Conservation (phyloP, 30 jellyfish, hydroid and myxozoan species). For the Aurelia aurita region DNA sequence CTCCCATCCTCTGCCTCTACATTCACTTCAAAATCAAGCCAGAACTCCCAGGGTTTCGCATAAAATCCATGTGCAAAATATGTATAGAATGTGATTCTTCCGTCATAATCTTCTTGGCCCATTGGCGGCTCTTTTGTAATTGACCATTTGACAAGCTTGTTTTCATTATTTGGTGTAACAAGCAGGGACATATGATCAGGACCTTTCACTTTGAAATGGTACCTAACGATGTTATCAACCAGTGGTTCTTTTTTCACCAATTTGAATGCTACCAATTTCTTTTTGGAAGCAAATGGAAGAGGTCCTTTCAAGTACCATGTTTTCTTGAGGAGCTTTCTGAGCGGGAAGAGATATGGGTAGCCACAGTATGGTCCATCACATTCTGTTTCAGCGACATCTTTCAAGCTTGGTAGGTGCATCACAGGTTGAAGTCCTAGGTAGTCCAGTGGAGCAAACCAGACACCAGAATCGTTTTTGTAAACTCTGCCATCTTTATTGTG, state of each 20-base stretch:
- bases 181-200: constrained; percentile 89
- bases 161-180: constrained; percentile 61
- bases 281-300: constrained; percentile 33
- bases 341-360: constrained; percentile 82
- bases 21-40: constrained; percentile 88
- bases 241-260: constrained; percentile 28
- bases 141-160: constrained; percentile 79
- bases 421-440: constrained; percentile 78
- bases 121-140: constrained; percentile 66
- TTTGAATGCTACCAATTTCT: constrained; percentile 44
- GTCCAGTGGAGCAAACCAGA: constrained; percentile 95
- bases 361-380: constrained; percentile 96
- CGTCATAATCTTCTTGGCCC: constrained; percentile 67
- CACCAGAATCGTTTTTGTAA: constrained; percentile 87
- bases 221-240: constrained; percentile 18
- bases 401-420: constrained; percentile 56
- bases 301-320: constrained; percentile 75
- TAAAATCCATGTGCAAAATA: constrained; percentile 83
- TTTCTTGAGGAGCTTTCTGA: constrained; percentile 59
- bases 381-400: constrained; percentile 54
- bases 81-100: constrained; percentile 66
- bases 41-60: constrained; percentile 89
- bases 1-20: constrained; percentile 32
- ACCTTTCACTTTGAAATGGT: constrained; percentile 57
- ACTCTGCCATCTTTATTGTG: constrained; percentile 77